Conservation (phyloP, 2,888 invertebrate species). For the Hyles lineata region DNA sequence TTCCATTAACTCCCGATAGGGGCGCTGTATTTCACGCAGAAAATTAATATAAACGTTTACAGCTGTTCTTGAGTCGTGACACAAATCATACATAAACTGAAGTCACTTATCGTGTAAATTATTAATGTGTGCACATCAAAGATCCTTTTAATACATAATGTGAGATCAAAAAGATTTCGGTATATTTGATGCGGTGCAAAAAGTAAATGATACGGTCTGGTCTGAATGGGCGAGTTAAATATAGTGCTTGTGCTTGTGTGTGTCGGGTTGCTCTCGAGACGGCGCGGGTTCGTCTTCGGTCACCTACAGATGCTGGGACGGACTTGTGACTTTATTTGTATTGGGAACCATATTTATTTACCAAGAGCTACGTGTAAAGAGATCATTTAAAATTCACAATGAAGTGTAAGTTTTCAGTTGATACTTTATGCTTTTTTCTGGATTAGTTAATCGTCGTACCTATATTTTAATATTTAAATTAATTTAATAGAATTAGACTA, state of each 20-base stretch:
- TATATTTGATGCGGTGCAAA: constrained; percentile 17
- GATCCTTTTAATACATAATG: background rate
- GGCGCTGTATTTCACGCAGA: too few species aligned
- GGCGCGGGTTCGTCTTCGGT: constrained; percentile 52
- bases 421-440: too few species aligned
- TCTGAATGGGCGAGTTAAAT: constrained; percentile 40
- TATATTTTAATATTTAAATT: too few species aligned
- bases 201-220: constrained; percentile 36
- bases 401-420: too few species aligned
- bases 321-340: constrained; percentile 19
- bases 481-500: too few species aligned
- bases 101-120: background rate
- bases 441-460: too few species aligned
- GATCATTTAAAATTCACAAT: too few species aligned
- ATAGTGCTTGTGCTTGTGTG: constrained; percentile 30
- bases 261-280: constrained; percentile 45
- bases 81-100: background rate
- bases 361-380: too few species aligned
- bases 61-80: background rate
- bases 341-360: background rate
- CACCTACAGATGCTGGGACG: constrained; percentile 46
- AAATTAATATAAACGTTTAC: background rate
- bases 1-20: too few species aligned
- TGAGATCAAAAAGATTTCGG: constrained; percentile 14
- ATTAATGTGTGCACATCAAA: constrained; percentile 5